Base-by-base conservation (phyloP, 2,113 vertebrate species). In the Melierax canorus region DNA sequence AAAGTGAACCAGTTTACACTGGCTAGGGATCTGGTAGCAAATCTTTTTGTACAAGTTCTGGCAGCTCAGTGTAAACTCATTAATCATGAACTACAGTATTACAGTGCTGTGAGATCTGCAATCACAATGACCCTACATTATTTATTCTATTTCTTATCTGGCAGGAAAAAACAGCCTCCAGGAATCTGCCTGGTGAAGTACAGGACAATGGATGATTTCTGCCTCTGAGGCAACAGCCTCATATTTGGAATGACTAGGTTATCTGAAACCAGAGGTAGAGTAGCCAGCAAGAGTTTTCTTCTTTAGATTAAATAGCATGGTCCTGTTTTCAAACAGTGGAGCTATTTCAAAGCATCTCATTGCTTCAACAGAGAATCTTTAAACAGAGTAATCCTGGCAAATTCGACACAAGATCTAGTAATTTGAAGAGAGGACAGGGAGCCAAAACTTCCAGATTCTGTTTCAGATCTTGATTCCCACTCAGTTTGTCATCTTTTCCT, bases 121-220 rank as follows among this genome's bases (percentile, higher is more conserved):
- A 56, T 84, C 86, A 59, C 88, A 88, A 8, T 60, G 73, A 84
- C 79, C 56, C 62, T 39, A 34, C 19, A 29, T 48, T 95, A 91
- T 89, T 95, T 95, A 92, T 97, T 90, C 80, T 76, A 12, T 93
- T 92, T 64, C 95, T 94, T 94, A 92, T 96, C 97, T 95, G 55
- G 46, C 82, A 95, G 75, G 88, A 91, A 94, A 95, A 92, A 62
- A 1, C 32, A 96, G 68, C 64, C 48, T 86, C 56, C 51, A 84
- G 88, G 88, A 93, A 95, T 92, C 86, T 86, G 90, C 72, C 71
- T 84, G 58, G 64, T 84, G 83, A 84, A 27, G 78, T 43, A 59
- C 46, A 59, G 45, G 64, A 92, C 94, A 92, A 95, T 60, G 64
- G 51, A 74, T 5, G 14, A 88, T 81, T 94, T 93, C 82, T 96